Evolutionary conservation across 2,113 vertebrate genomes (phyloP), one percentile per base, ranked within the genome.

Genomic region (Struthidea cinerea): DNA sequence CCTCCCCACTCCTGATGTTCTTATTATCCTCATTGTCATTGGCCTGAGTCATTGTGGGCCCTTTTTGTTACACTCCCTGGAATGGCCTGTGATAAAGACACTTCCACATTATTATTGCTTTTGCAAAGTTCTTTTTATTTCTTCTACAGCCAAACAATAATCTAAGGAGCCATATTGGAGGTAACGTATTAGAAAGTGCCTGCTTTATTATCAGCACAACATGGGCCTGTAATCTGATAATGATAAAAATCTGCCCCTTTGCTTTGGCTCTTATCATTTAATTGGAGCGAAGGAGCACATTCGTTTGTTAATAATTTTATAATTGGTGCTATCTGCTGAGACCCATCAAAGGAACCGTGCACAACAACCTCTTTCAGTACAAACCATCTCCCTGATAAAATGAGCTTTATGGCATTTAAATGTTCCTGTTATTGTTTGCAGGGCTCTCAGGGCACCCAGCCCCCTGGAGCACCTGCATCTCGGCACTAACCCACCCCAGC

Each of bases 201-300:
- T 6, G 39, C 78, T 94, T 94, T 85, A 81, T 96, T 89, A 96
- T 80, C 89, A 47, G 85, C 87, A 47, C 89, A 89, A 96, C 90
- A 59, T 69, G 78, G 89, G 73, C 59, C 93, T 32, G 55, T 89
- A 96, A 97, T 95, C 96, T 79, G 92, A 87, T 93, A 32, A 78
- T 49, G 93, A 94, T 95, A 86, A 84, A 94, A 86, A 94, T 91
- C 96, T 95, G 88, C 85, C 94, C 94, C 93, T 95, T 81, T 77
- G 75, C 93, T 93, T 86, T 50, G 64, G 53, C 68, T 94, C 93
- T 97, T 97, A 96, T 97, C 93, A 94, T 92, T 97, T 96, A 94
- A 96, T 97, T 96, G 97, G 94, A 90, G 71, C 4, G 10, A 60
- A 71, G 94, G 70, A 94, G 64, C 79, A 67, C 87, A 87, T 87